Evolutionary conservation across 2,888 invertebrate species (phyloP).

Genomic region (Gibbula magus): DNA sequence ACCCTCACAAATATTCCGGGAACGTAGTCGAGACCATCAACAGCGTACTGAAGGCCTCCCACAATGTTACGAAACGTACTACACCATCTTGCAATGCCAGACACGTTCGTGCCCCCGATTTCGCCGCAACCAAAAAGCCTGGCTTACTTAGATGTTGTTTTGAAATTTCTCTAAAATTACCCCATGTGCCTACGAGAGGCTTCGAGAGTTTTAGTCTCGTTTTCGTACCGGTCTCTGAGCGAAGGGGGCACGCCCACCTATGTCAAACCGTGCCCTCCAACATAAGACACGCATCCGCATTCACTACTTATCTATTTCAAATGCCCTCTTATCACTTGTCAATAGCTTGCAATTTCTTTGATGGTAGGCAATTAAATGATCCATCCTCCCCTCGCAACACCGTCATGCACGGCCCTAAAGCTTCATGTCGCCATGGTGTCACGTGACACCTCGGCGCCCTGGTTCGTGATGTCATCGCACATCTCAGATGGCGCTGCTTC

Average conservation of each 20-base stretch:
- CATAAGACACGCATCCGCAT: slow-evolving; percentile 5
- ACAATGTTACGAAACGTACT: too few relatives aligned
- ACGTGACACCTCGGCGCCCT: slow-evolving; percentile 1
- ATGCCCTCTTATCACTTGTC: slow-evolving; percentile 21
- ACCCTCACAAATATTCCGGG: too few relatives aligned
- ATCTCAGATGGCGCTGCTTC: slow-evolving; percentile 9
- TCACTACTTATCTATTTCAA: slow-evolving; percentile 19
- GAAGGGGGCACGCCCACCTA: slow-evolving; percentile 11
- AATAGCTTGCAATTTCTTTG: slow-evolving; percentile 22
- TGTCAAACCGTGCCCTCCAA: not conserved
- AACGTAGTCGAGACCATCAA: too few relatives aligned
- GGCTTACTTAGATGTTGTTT: not conserved
- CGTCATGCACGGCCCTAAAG: not conserved
- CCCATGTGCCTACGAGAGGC: not conserved
- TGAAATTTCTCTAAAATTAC: not conserved
- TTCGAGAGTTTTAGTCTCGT: not conserved
- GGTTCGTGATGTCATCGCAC: slow-evolving; percentile 12
- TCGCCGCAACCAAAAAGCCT: too few relatives aligned
- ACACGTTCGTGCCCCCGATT: too few relatives aligned
- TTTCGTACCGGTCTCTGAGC: not conserved
- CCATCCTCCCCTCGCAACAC: not conserved
- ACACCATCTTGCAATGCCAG: too few relatives aligned
- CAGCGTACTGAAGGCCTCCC: too few relatives aligned
- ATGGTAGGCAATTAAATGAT: slow-evolving; percentile 15
- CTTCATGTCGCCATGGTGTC: slow-evolving; percentile 12